Evolutionary conservation across 2,888 invertebrate species (phyloP), one percentile per base, ranked within the genome.

Genomic region (Caenorhabditis afra): DNA sequence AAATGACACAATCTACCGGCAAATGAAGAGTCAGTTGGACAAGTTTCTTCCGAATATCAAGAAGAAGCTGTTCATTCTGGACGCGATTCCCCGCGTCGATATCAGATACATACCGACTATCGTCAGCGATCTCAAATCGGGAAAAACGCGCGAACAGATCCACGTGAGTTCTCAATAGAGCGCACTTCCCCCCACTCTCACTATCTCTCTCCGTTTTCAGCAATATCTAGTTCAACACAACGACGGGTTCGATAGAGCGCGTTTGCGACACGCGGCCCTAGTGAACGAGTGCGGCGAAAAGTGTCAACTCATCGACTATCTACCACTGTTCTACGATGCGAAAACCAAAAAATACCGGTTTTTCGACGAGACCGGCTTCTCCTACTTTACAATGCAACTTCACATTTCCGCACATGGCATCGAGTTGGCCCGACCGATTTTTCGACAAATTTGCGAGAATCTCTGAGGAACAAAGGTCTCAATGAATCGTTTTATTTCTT

Each of bases 31-130:
- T 53, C 75, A 67, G 45, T 18, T 75, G 20, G 53, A 59, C 4
- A 61, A 67, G 39, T 67, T 67, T 35, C 37, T 67, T 39, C 66
- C 66, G 29, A 44, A 62, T 29, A 75, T 75, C 49, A 75, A 67
- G 52, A 75, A 61, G 67, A 75, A 75, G 16, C 16, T 75, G n/a
- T 75, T 61, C 20, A 61, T 67, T 49, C 14, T 75, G 14, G 75
- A 75, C 16, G 45, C 75, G 0, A 55, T 75, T 49, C 75, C 75
- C 14, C 18, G 61, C 20, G 49, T 52, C 3, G 62, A 64, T 16
- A n/a, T 37, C 0, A 18, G 20, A n/a, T 62, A 62, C 20, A 62
- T 68, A 20, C 5, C 35, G 4, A 4, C 23, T 14, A 23, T 76
- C 29, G 55, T 61, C n/a, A 37, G 16, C 0, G 55, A 76, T 45